These are phyloP conservation scores for Oligia strigilis DNA, from an alignment of 2,888 invertebrate species.

Conservation along the genomic window DNA sequence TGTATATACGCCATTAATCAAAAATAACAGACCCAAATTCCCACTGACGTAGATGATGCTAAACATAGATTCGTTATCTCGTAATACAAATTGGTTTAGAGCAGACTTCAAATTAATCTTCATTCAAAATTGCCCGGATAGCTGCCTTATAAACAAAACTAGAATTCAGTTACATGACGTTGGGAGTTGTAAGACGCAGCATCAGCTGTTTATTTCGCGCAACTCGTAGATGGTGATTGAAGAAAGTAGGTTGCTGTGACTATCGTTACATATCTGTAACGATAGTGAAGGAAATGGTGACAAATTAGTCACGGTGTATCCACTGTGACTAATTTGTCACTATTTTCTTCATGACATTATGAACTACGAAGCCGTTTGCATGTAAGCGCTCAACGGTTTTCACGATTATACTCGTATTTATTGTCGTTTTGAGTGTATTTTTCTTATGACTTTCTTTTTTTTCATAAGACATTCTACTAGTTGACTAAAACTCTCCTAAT, in stretches of 20 bases:
- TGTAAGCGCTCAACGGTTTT: not conserved
- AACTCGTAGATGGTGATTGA: constrained; percentile 16
- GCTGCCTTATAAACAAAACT: constrained; percentile 82
- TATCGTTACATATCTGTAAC: not conserved
- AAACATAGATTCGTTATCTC: constrained; percentile 71
- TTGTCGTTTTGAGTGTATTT: not conserved
- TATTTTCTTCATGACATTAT: not conserved
- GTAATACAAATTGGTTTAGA: constrained; percentile 54
- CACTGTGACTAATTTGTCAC: constrained; percentile 10
- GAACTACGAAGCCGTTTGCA: not conserved
- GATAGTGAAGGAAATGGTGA: no score
- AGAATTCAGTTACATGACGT: constrained; percentile 72
- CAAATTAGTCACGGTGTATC: no score
- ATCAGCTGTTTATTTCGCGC: constrained; percentile 26
- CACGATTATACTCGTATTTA: not conserved
- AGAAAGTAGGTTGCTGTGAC: constrained; percentile 23
- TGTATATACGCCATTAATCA: constrained; percentile 71
- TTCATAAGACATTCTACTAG: not conserved
- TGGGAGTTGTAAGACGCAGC: constrained; percentile 3
- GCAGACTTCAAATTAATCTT: constrained; percentile 33
- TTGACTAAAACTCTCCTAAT: not conserved
- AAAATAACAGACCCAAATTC: constrained; percentile 67
- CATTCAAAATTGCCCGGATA: constrained; percentile 54
- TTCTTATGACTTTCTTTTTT: no score
- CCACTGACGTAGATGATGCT: constrained; percentile 64